These are phyloP conservation scores for Ochropleura plecta DNA, from an alignment of 2,888 invertebrate species.

Conservation along the genomic window DNA sequence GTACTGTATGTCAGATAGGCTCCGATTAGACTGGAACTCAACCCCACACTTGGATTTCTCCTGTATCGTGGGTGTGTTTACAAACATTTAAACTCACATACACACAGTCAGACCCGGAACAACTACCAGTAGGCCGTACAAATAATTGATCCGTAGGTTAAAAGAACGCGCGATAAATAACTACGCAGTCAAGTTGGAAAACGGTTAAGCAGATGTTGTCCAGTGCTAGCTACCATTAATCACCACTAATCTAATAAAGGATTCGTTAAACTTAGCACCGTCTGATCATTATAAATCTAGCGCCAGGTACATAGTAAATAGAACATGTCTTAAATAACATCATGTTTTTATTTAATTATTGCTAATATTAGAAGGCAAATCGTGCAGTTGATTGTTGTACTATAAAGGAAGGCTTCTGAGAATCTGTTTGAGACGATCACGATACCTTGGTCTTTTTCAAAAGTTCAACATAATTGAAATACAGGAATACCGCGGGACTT, in stretches of 20 bases:
- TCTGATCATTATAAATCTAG: slow-evolving; percentile 64
- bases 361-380: slow-evolving; percentile 57
- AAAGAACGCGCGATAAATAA: too few relatives aligned
- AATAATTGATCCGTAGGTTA: too few relatives aligned
- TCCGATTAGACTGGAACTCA: not conserved
- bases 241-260: slow-evolving; percentile 44
- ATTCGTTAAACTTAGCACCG: slow-evolving; percentile 73
- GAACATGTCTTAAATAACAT: slow-evolving; percentile 41
- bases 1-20: too few relatives aligned
- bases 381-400: slow-evolving; percentile 56
- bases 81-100: too few relatives aligned
- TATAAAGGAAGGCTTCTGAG: slow-evolving; percentile 43
- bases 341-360: slow-evolving; percentile 50
- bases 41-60: not conserved
- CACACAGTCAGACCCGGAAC: too few relatives aligned
- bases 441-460: too few relatives aligned
- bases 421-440: not conserved
- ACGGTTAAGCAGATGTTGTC: not conserved
- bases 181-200: not conserved
- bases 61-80: too few relatives aligned
- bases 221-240: not conserved
- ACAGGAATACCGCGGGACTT: too few relatives aligned
- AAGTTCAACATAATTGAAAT: too few relatives aligned
- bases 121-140: too few relatives aligned
- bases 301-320: slow-evolving; percentile 56